Percentiles rank a stretch among this genome's conserved stretches.
Conservation (phyloP, 2,113 vertebrate species). For the Lycaon pictus region DNA sequence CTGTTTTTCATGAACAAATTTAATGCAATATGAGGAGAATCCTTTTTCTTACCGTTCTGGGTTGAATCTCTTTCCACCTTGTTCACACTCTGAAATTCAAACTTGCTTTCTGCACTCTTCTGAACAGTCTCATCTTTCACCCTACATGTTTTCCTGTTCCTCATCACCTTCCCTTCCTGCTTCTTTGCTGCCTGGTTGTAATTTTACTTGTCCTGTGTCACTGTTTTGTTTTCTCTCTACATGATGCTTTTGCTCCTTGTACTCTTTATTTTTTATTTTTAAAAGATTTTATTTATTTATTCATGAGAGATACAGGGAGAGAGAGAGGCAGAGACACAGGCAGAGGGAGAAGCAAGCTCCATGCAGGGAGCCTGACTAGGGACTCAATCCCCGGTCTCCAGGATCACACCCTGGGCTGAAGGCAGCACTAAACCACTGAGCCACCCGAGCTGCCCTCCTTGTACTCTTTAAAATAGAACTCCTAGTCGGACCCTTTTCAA, state of each 20-base stretch:
- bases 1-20: neutral
- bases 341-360: too few species aligned
- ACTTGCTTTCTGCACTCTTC: neutral
- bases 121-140: neutral
- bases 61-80: neutral
- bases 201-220: neutral
- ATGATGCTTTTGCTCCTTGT: neutral
- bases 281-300: too few species aligned
- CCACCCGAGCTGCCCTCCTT: too few species aligned
- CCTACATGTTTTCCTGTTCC: neutral
- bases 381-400: too few species aligned
- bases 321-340: too few species aligned
- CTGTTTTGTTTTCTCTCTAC: conserved; percentile 17
- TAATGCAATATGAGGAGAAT: neutral
- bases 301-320: too few species aligned
- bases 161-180: neutral
- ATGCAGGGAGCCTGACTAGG: too few species aligned
- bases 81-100: neutral
- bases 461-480: neutral
- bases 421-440: too few species aligned
- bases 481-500: neutral
- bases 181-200: neutral
- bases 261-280: neutral
- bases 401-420: too few species aligned
- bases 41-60: neutral